A percentile compares a stretch with the other conserved stretches of the same genome.
phyloP scores from a whole-genome alignment of 2,888 invertebrate genomes.

The Epinotia demarniana region DNA sequence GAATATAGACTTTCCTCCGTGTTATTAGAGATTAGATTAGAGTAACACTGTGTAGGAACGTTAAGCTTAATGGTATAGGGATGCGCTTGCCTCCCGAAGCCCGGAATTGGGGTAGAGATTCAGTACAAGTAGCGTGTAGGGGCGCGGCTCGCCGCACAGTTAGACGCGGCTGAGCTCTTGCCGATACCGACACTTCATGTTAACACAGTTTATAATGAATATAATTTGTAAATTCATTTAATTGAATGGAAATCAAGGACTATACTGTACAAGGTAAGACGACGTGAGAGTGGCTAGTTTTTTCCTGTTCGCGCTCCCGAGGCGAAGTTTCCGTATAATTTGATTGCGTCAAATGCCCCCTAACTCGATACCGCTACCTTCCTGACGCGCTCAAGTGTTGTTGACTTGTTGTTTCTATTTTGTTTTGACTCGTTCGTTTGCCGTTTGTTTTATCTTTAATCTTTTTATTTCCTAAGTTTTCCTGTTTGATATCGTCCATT shows the following conservation, averaged over 20 bases:
- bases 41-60: constrained; percentile 26
- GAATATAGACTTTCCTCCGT: constrained; percentile 51
- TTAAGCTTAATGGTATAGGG: constrained; percentile 58
- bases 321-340: constrained; percentile 64
- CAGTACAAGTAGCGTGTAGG: constrained; percentile 84
- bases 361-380: constrained; percentile 70
- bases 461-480: constrained; percentile 49
- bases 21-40: constrained; percentile 53
- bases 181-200: constrained; percentile 75
- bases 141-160: constrained; percentile 85
- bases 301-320: constrained; percentile 41
- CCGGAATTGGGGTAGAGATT: constrained; percentile 84
- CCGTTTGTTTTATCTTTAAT: constrained; percentile 54
- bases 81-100: constrained; percentile 73
- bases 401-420: constrained; percentile 78
- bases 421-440: constrained; percentile 68
- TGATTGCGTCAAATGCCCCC: constrained; percentile 69
- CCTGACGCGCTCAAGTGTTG: constrained; percentile 76
- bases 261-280: constrained; percentile 39
- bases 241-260: constrained; percentile 31
- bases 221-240: constrained; percentile 55
- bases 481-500: constrained; percentile 44
- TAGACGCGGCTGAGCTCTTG: constrained; percentile 82
- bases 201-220: constrained; percentile 61
- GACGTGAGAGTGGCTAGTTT: constrained; percentile 63